Evolutionary conservation across 2,888 invertebrate species (phyloP).

Genomic region (Polia nebulosa): DNA sequence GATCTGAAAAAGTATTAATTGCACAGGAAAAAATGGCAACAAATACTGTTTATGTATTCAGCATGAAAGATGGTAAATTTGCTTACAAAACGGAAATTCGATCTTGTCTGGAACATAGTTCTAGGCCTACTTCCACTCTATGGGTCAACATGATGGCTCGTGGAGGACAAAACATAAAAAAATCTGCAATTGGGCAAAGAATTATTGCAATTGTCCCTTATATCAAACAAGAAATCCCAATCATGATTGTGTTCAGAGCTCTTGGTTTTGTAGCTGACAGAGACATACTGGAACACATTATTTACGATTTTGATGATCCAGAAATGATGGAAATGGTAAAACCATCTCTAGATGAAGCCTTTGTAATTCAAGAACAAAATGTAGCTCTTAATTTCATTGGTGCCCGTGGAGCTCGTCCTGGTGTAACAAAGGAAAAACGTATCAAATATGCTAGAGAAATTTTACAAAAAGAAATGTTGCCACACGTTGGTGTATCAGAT

Average conservation of each 20-base stretch:
- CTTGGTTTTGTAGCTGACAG: conserved; percentile 99
- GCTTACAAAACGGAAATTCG: conserved; percentile 99
- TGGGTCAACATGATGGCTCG: conserved; percentile 99
- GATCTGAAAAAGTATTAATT: conserved; percentile 99
- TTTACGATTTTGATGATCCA: conserved; percentile 99
- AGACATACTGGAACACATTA: conserved; percentile 99
- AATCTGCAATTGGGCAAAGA: conserved; percentile 99
- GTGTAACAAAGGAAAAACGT: conserved; percentile 99
- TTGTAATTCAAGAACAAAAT: conserved; percentile 99
- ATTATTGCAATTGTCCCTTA: conserved; percentile 99
- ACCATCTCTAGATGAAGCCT: conserved; percentile 99
- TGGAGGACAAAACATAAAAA: conserved; percentile 99
- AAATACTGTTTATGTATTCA: conserved; percentile 99
- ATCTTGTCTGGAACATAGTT: conserved; percentile 93
- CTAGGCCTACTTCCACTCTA: conserved; percentile 98
- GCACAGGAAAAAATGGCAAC: conserved; percentile 99
- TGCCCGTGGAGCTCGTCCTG: conserved; percentile 98
- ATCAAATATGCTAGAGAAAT: conserved; percentile 99
- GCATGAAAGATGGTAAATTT: conserved; percentile 99
- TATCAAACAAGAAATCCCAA: conserved; percentile 99
- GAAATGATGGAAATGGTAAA: conserved; percentile 99
- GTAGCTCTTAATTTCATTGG: conserved; percentile 99
- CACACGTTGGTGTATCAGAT: conserved; percentile 99
- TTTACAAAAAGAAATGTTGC: conserved; percentile 99
- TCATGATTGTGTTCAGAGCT: conserved; percentile 99